Evolutionary conservation across 2,113 vertebrate genomes (phyloP), one percentile per base, ranked within the genome.

Genomic region (Nipponia nippon): DNA sequence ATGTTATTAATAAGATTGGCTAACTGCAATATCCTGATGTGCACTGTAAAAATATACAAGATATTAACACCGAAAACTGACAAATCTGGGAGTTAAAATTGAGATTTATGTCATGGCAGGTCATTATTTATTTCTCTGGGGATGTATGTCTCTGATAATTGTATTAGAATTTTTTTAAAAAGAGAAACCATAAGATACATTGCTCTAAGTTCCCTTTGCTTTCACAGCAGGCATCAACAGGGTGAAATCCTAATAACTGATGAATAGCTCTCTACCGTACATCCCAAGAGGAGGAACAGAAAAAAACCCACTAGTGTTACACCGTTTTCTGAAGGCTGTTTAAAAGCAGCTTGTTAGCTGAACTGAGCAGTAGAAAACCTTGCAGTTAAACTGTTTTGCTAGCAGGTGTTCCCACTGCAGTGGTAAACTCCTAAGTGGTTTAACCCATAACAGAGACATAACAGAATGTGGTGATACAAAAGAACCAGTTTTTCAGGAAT

Each of bases 321-420:
- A 44, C 19, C 93, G 86, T 76, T 87, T 65, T 98, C 90, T 96
- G 85, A 89, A 96, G 89, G 66, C 89, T 52, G 32, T 97, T 97
- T 94, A 97, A 95, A 97, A 97, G 80, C 69, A 90, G 83, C 89
- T 97, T 98, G 92, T 96, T 98, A 96, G 95, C 40, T 95, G 96
- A 98, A 97, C 81, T 90, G 90, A 97, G 90, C 91, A 91, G 72
- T 40, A 80, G 94, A 70, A 93, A 96, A 97, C 83, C 94, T 94
- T 66, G 32, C 32, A 92, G 67, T 92, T 96, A 95, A 97, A 97
- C 76, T 90, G 82, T 67, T 96, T 93, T 96, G 72, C 76, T 97
- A 90, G 95, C 95, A 97, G 97, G 95, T 98, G 93, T 93, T 97
- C 83, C 72, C 85, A 76, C 66, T 85, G n/a, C 86, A n/a, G 23